These are phyloP conservation scores for Phyllostomus hastatus DNA, from an alignment of 2,113 vertebrate species.

Conservation along the genomic window DNA sequence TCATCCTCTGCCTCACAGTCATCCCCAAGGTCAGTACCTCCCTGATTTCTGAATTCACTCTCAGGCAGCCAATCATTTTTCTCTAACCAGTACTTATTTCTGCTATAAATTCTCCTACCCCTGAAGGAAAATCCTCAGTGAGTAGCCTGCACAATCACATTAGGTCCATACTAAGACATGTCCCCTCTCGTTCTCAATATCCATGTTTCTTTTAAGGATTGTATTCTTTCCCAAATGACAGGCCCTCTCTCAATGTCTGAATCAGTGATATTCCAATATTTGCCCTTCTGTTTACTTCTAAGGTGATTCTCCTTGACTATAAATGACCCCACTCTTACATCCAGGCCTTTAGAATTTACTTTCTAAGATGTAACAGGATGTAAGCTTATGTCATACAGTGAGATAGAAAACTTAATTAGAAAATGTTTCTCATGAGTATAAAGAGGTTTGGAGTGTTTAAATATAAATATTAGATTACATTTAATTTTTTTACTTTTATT, in stretches of 20 bases:
- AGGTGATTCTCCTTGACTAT: background rate
- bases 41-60: background rate
- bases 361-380: background rate
- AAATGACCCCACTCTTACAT: background rate
- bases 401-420: background rate
- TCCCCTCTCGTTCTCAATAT: background rate
- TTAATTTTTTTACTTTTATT: background rate
- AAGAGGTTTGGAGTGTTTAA: background rate
- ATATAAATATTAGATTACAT: background rate
- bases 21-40: constrained; percentile 62
- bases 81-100: background rate
- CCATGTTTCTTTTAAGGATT: background rate
- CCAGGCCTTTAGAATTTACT: background rate
- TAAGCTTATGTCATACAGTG: background rate
- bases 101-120: background rate
- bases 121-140: background rate
- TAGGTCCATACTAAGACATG: background rate
- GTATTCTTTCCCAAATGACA: background rate
- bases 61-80: background rate
- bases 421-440: background rate
- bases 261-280: background rate
- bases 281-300: background rate
- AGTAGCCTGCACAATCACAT: background rate
- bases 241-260: background rate
- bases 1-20: constrained; percentile 64